Base-by-base conservation (phyloP, 2,888 invertebrate species). In the Cephus nigrinus region DNA sequence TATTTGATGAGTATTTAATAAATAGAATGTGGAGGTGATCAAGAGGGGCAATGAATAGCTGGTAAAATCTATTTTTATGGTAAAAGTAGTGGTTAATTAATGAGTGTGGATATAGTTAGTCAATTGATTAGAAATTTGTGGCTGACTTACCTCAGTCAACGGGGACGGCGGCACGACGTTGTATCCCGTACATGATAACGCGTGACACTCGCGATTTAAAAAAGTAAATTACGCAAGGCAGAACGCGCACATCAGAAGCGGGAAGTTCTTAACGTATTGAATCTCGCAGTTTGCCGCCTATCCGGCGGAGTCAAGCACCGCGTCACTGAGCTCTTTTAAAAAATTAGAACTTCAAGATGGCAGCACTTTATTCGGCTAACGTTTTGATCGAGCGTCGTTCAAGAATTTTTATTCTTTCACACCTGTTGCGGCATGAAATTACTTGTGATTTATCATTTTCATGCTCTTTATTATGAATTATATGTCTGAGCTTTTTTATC, bases 201-300 rank as follows among this genome's bases (percentile, higher is more conserved):
- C 71, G 71, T 32, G 71, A 31, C 15, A 71, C 71, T 32, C 71
- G 71, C 32, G 12, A 71, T 33, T 31, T 71, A 15, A 31, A 33
- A 71, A 71, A 71, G 31, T 15, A 30, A 71, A 32, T 71, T 33
- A 71, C 32, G 71, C 31, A 1, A 71, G 12, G 71, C 12, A 11
- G 71, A 31, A 71, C 71, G 71, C 71, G 31, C 71, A 33, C 33
- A 4, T 31, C 12, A 32, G 33, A 71, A 32, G 33, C 71, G 71
- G 33, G 71, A 33, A 71, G 32, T 33, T 31, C 71, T 71, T 31
- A 32, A 71, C 81, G 76, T 78, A 76, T 79, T 82, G 40, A 72
- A 75, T 73, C 78, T 77, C 84, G 74, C 78, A 81, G 86, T 83
- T 85, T 86, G 85, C 86, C 83, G 83, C 83, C 79, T 85, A 78